Percentiles rank a stretch among this genome's conserved stretches.
Evolutionary conservation across 2,113 vertebrate species (phyloP).

Genomic region (Galeopterus variegatus): DNA sequence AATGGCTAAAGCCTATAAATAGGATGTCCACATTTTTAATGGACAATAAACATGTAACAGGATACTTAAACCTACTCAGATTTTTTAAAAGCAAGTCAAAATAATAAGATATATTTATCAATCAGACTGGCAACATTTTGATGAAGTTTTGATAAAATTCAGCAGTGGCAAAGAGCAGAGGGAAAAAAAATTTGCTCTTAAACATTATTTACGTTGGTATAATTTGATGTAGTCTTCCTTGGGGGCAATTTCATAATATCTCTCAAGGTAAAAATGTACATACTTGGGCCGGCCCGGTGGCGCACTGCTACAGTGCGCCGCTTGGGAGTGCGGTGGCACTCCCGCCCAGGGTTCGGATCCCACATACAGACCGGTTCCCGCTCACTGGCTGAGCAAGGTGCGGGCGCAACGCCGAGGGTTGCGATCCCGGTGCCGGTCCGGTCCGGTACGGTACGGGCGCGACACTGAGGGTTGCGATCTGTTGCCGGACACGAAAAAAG

Average conservation of each 20-base stretch:
- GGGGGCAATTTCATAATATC: background rate
- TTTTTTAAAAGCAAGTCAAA: background rate
- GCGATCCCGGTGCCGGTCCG: no score
- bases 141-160: constrained; percentile 23
- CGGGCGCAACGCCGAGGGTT: no score
- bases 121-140: background rate
- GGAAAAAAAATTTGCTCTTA: background rate
- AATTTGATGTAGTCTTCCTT: background rate
- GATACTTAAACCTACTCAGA: background rate
- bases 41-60: background rate
- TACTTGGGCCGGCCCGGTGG: no score
- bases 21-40: background rate
- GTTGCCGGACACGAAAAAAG: no score
- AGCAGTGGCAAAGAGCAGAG: background rate
- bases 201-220: background rate
- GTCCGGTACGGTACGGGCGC: no score
- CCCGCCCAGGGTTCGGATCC: no score
- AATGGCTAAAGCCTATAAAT: background rate
- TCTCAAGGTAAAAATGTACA: background rate
- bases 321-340: no score
- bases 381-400: no score
- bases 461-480: no score
- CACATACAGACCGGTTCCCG: no score
- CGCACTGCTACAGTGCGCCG: no score
- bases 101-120: background rate